Percentiles rank a stretch among this genome's conserved stretches.
These are phyloP conservation scores for Pelodiscus sinensis DNA, from an alignment of 2,113 vertebrate species.

Conservation along the genomic window DNA sequence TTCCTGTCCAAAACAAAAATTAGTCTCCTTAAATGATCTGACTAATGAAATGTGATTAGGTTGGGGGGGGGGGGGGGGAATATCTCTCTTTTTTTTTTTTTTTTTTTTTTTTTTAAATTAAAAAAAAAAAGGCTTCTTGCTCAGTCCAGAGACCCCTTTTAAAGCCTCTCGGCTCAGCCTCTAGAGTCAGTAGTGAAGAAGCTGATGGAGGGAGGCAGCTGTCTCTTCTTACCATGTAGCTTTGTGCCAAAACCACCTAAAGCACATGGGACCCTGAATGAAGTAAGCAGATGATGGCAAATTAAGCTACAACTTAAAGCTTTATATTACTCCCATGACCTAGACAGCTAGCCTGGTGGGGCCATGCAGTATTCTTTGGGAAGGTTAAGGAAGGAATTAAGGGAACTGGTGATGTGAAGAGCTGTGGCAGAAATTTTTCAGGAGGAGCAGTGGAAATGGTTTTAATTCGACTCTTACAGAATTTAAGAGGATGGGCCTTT, in stretches of 20 bases:
- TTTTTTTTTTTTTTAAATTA: too few relatives aligned
- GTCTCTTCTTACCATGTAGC: slow-evolving; percentile 6
- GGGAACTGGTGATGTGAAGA: not conserved
- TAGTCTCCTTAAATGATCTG: not conserved
- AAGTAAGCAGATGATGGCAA: slow-evolving; percentile 18
- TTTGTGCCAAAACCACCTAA: slow-evolving; percentile 47
- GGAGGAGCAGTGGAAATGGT: not conserved
- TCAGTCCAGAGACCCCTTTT: not conserved
- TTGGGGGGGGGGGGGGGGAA: not conserved
- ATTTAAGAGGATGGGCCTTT: not conserved
- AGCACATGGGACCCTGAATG: not conserved
- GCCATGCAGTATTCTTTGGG: not conserved
- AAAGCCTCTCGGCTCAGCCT: slow-evolving; percentile 19
- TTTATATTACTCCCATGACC: slow-evolving; percentile 20
- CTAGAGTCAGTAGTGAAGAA: not conserved
- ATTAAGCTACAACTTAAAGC: slow-evolving; percentile 14
- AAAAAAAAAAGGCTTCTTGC: not conserved
- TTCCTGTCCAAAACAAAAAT: not conserved
- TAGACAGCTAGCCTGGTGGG: not conserved
- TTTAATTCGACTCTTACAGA: not conserved
- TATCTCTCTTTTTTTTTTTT: too few relatives aligned
- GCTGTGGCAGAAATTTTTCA: not conserved
- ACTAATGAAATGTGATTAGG: not conserved
- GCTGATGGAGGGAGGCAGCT: slow-evolving; percentile 59
- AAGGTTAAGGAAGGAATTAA: not conserved